Evolutionary conservation across 2,888 invertebrate species (phyloP).

Genomic region (Cecidostiba fungosa): DNA sequence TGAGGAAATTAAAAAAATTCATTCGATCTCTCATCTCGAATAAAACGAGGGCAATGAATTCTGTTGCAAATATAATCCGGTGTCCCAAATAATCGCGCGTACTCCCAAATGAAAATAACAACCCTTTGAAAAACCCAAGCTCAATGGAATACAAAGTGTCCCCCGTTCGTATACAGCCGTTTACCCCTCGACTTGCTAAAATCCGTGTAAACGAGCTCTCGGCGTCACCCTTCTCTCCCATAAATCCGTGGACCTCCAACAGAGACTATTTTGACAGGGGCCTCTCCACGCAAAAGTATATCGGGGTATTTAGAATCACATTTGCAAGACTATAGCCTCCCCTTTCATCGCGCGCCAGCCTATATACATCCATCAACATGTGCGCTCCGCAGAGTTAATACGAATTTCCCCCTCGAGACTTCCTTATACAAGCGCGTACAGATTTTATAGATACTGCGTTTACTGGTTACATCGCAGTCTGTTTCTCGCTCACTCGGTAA

Average conservation of each 20-base stretch:
- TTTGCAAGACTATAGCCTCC: conserved; percentile 4
- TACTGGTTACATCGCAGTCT: conserved; percentile 26
- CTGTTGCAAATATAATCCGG: too few relatives aligned
- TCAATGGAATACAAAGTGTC: conserved; percentile 3
- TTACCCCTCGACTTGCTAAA: not conserved
- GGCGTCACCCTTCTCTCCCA: not conserved
- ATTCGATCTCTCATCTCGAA: too few relatives aligned
- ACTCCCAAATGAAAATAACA: not conserved
- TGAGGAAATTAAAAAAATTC: too few relatives aligned
- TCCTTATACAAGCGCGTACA: conserved; percentile 65
- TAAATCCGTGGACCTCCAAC: conserved; percentile 43
- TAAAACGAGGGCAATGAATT: too few relatives aligned
- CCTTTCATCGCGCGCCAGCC: conserved; percentile 31
- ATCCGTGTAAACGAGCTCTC: conserved; percentile 20
- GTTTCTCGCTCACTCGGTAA: conserved; percentile 8
- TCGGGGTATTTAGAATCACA: conserved; percentile 59
- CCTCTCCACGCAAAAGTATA: conserved; percentile 61
- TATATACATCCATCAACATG: conserved; percentile 69
- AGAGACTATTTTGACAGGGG: conserved; percentile 67
- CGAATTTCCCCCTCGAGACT: conserved; percentile 72
- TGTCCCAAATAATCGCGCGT: not conserved
- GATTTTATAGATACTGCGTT: conserved; percentile 67
- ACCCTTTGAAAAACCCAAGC: not conserved
- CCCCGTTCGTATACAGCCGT: not conserved
- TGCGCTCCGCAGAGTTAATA: conserved; percentile 67